Percentiles rank a stretch among this genome's conserved stretches.
Conservation (phyloP, 2,888 invertebrate genomes). For the Chamaedrilus cognettii region DNA sequence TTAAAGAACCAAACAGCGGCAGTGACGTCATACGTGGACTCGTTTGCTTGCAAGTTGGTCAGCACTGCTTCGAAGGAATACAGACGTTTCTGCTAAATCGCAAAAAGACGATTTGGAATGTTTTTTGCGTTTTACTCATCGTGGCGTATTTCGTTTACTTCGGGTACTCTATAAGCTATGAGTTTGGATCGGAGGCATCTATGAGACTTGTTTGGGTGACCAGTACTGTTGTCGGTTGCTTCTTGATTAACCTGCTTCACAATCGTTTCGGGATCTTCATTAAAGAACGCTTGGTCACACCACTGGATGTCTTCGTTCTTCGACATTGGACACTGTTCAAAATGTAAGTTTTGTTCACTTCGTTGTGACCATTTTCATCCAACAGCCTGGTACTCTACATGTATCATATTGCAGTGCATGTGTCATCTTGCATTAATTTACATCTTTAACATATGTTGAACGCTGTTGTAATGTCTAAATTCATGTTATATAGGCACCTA, state of each 20-base stretch:
- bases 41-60: background rate
- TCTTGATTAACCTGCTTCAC: conserved; percentile 16
- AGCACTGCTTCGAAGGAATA: background rate
- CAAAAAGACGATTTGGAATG: background rate
- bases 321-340: conserved; percentile 20
- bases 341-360: conserved; percentile 1
- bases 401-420: too few relatives aligned
- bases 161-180: conserved; percentile 43
- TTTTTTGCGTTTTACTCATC: conserved; percentile 1
- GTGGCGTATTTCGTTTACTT: conserved; percentile 46
- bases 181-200: conserved; percentile 32
- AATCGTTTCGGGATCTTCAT: conserved; percentile 17
- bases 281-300: conserved; percentile 5
- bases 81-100: too few relatives aligned
- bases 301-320: conserved; percentile 7
- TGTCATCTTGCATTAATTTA: too few relatives aligned
- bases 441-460: too few relatives aligned
- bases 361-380: too few relatives aligned
- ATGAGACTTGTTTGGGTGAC: conserved; percentile 48
- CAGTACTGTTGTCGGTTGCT: conserved; percentile 38
- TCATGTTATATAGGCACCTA: too few relatives aligned
- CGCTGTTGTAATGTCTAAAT: too few relatives aligned
- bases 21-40: too few relatives aligned
- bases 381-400: too few relatives aligned
- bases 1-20: too few relatives aligned